Percentiles rank a stretch among this genome's conserved stretches.
Evolutionary conservation across 1,140 invertebrate genomes (phyloP).

Genomic region (Panagrolaimus sp.): DNA sequence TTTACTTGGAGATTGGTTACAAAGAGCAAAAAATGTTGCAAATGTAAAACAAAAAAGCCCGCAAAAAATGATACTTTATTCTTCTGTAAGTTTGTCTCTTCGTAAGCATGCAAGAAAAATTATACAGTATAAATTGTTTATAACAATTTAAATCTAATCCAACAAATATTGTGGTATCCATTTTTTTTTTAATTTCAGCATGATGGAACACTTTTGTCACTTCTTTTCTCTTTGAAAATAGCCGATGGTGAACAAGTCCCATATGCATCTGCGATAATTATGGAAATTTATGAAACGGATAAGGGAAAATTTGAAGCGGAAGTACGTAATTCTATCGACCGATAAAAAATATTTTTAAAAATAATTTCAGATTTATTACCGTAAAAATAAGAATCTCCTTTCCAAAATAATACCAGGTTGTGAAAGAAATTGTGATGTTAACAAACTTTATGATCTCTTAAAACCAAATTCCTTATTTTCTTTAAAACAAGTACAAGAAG

Average conservation of each 20-base stretch:
- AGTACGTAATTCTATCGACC: neutral
- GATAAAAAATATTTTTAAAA: no score
- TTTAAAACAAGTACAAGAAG: no score
- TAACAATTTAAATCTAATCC: constrained; percentile 70
- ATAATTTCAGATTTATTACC: no score
- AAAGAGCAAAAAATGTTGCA: constrained; percentile 21
- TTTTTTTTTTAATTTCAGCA: constrained; percentile 29
- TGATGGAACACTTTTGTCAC: constrained; percentile 24
- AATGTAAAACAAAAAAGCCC: constrained; percentile 25
- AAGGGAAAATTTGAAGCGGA: constrained; percentile 1
- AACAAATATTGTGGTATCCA: neutral
- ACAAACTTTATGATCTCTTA: no score
- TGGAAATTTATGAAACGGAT: constrained; percentile 26
- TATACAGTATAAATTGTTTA: constrained; percentile 74
- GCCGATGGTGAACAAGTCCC: constrained; percentile 21
- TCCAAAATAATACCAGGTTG: no score
- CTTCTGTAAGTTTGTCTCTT: constrained; percentile 36
- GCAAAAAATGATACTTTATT: constrained; percentile 39
- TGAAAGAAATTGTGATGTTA: no score
- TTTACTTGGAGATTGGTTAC: constrained; percentile 36
- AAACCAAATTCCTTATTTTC: no score
- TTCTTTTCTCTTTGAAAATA: constrained; percentile 25
- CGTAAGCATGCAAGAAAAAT: constrained; percentile 69
- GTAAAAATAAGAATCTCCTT: no score
- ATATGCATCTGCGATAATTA: constrained; percentile 26